Evolutionary conservation across 2,113 vertebrate genomes (phyloP).

Genomic region (Rynchops niger): DNA sequence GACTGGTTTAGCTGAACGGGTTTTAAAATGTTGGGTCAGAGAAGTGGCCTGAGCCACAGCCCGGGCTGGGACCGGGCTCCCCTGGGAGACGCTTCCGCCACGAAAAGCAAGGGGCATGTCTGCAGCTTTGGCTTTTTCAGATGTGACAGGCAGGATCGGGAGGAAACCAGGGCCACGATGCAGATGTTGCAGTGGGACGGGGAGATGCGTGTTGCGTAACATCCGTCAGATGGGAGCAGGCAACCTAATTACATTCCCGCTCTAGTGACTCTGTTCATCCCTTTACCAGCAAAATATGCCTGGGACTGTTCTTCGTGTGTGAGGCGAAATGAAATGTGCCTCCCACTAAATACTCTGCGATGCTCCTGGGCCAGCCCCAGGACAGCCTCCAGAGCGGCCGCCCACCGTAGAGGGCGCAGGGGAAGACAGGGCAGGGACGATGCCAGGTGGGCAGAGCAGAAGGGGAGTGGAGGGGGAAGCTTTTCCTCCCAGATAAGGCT

Average conservation of each 20-base stretch:
- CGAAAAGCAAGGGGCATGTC: background rate
- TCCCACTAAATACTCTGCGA: background rate
- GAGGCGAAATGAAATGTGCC: background rate
- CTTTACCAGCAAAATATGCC: background rate
- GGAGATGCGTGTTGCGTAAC: background rate
- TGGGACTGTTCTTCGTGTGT: background rate
- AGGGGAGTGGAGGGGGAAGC: background rate
- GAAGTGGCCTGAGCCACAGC: background rate
- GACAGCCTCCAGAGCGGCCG: background rate
- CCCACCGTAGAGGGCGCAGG: background rate
- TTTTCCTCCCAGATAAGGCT: background rate
- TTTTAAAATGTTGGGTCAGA: background rate
- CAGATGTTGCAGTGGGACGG: fast-evolving
- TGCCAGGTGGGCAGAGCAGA: background rate
- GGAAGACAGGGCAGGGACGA: background rate
- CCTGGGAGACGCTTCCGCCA: background rate
- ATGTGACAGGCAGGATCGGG: background rate
- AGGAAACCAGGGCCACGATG: background rate
- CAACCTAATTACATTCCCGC: background rate
- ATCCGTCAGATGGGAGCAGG: background rate
- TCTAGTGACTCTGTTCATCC: background rate
- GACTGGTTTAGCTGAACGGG: background rate
- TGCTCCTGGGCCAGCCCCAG: background rate
- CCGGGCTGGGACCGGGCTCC: background rate
- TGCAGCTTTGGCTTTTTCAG: background rate